These are phyloP conservation scores for Acrossocheilus wenchowensis DNA, from an alignment of 2,797 vertebrate species.

Conservation along the genomic window DNA sequence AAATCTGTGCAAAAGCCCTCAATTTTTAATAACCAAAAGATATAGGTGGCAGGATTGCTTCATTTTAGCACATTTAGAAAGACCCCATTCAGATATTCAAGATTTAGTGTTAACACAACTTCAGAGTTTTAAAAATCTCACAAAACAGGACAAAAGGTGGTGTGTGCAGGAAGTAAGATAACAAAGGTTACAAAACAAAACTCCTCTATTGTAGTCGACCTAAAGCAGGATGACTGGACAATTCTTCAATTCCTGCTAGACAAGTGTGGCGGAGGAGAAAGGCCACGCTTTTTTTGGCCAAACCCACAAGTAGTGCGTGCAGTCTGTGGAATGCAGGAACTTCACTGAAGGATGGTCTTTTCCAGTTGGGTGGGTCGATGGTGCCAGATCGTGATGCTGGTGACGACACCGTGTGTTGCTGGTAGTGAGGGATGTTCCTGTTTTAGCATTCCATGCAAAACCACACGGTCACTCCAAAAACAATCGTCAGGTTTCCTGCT, in stretches of 20 bases:
- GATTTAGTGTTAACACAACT: conserved; percentile 4
- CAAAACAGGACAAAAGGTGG: background rate
- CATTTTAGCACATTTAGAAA: background rate
- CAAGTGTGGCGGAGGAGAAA: background rate
- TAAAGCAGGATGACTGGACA: background rate
- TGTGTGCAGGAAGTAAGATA: background rate
- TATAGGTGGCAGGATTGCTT: background rate
- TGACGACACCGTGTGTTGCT: conserved; percentile 3
- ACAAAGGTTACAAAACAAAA: background rate
- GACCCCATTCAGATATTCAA: background rate
- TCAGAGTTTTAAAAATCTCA: background rate
- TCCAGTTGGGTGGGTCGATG: conserved; percentile 32
- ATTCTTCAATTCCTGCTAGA: background rate
- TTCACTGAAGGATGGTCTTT: conserved; percentile 3
- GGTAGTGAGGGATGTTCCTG: conserved; percentile 1
- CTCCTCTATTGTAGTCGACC: background rate
- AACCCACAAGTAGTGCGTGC: background rate
- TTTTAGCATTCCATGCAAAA: conserved; percentile 23
- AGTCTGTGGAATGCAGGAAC: conserved; percentile 28
- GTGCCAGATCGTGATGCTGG: conserved; percentile 31
- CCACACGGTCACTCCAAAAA: conserved; percentile 20
- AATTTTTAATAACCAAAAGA: background rate
- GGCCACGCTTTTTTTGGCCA: background rate
- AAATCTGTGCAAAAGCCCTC: background rate
- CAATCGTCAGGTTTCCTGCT: background rate